Conservation (phyloP, 2,113 vertebrate species). For the Neotragus moschatus region DNA sequence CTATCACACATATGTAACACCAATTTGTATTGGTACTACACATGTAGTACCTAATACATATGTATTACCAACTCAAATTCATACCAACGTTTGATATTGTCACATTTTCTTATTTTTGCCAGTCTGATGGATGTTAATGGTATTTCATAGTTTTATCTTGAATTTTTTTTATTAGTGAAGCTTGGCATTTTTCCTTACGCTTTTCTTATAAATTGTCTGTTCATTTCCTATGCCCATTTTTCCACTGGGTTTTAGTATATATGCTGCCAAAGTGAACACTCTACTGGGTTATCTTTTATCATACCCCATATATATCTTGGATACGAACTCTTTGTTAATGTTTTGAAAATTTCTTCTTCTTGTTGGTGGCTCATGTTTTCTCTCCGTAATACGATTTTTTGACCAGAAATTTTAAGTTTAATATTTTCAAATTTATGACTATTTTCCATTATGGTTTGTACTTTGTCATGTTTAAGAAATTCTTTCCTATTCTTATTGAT, state of each 20-base stretch:
- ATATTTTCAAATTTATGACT: not conserved
- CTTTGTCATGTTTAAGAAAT: not conserved
- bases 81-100: not conserved
- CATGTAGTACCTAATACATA: not conserved
- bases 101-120: not conserved
- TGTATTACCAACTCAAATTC: not conserved
- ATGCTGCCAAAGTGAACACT: not conserved
- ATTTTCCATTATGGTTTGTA: constrained; percentile 6
- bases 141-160: not conserved
- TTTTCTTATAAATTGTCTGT: not conserved
- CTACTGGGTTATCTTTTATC: not conserved
- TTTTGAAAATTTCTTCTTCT: not conserved
- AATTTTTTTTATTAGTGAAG: not conserved
- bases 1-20: not conserved
- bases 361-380: not conserved
- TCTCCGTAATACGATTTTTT: not conserved
- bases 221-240: not conserved
- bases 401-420: not conserved
- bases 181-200: not conserved
- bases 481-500: not conserved
- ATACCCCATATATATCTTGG: not conserved
- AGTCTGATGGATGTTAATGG: not conserved
- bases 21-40: not conserved
- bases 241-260: not conserved
- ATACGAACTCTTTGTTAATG: not conserved